Conservation (phyloP, 2,797 vertebrate species). For the Acipenser ruthenus region DNA sequence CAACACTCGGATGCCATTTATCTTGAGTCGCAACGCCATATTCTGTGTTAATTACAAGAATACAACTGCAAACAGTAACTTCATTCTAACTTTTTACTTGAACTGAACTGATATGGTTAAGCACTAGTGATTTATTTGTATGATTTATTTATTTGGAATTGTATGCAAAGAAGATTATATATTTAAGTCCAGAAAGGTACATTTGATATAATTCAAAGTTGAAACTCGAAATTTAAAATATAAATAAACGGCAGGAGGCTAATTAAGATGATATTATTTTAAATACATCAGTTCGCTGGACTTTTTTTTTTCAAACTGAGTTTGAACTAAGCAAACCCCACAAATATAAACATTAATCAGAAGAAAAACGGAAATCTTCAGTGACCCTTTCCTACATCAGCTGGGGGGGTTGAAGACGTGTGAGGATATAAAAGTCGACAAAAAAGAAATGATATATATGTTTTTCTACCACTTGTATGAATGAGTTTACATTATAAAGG, state of each 20-base stretch:
- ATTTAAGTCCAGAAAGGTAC: slow-evolving; percentile 4
- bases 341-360: background rate
- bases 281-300: slow-evolving; percentile 2
- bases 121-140: background rate
- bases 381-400: background rate
- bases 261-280: slow-evolving; percentile 10
- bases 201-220: too few relatives aligned
- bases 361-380: background rate
- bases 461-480: too few relatives aligned
- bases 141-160: background rate
- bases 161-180: slow-evolving; percentile 10
- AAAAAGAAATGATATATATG: too few relatives aligned
- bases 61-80: too few relatives aligned
- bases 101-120: too few relatives aligned
- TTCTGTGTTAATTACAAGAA: too few relatives aligned
- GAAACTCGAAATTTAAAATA: background rate
- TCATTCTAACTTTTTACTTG: too few relatives aligned
- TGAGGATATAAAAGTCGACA: too few relatives aligned
- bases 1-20: too few relatives aligned
- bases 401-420: too few relatives aligned
- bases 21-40: too few relatives aligned
- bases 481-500: too few relatives aligned
- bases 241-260: slow-evolving; percentile 8
- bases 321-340: slow-evolving; percentile 1
- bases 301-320: slow-evolving; percentile 6